phyloP scores from a whole-genome alignment of 2,113 vertebrate species.

The Labeo catla region DNA sequence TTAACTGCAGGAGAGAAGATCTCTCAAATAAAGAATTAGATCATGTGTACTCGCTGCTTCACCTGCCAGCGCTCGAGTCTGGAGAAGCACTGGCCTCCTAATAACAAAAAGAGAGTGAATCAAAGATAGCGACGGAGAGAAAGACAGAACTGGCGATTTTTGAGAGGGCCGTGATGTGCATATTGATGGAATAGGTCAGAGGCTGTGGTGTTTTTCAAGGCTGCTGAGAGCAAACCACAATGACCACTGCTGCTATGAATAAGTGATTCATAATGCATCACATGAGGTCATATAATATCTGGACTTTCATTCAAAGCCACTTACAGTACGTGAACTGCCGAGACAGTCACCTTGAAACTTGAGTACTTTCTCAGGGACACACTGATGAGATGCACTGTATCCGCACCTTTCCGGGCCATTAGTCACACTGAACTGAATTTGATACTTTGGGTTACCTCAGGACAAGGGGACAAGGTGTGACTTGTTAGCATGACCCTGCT shows the following conservation, averaged over 20 bases:
- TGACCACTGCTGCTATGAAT: slow-evolving; percentile 12
- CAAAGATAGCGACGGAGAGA: not conserved
- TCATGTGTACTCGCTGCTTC: slow-evolving; percentile 22
- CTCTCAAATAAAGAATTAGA: slow-evolving; percentile 37
- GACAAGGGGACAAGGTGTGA: not conserved
- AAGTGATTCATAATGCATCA: slow-evolving; percentile 10
- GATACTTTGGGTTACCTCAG: not conserved
- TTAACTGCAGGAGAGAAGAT: slow-evolving; percentile 27
- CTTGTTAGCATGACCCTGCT: not conserved
- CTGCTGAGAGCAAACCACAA: not conserved
- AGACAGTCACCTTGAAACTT: slow-evolving; percentile 19
- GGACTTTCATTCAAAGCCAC: slow-evolving; percentile 5
- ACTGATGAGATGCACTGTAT: not conserved
- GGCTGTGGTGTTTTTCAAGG: slow-evolving; percentile 8
- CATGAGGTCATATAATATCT: slow-evolving; percentile 13
- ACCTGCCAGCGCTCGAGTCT: slow-evolving; percentile 7
- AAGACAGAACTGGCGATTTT: not conserved
- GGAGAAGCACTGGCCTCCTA: slow-evolving; percentile 3
- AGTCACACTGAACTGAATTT: not conserved
- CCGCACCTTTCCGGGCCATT: not conserved
- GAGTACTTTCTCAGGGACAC: not conserved
- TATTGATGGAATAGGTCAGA: slow-evolving; percentile 13
- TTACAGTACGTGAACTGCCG: not conserved
- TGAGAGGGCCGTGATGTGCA: not conserved
- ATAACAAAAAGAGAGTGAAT: slow-evolving; percentile 10